phyloP scores from a whole-genome alignment of 2,113 vertebrate genomes.

The Sus scrofa region DNA sequence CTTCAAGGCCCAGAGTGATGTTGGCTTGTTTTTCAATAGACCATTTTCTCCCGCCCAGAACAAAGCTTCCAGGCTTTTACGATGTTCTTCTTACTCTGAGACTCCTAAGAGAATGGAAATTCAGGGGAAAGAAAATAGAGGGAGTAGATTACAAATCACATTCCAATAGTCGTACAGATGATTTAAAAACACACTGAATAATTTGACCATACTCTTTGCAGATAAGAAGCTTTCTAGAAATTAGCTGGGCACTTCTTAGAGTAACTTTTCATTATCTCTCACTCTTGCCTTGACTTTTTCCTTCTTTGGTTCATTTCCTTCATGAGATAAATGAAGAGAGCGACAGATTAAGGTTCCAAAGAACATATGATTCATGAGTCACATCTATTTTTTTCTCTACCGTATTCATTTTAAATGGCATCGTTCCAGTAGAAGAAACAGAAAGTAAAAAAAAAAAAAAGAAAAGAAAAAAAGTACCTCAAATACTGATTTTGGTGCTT shows the following conservation, averaged over 20 bases:
- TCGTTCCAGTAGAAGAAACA: constrained; percentile 79
- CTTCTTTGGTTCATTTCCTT: constrained; percentile 76
- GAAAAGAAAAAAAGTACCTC: constrained; percentile 9
- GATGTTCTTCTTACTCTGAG: neutral
- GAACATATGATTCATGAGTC: constrained; percentile 79
- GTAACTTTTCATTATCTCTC: constrained; percentile 54
- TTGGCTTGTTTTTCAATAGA: constrained; percentile 68
- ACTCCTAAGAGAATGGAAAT: neutral
- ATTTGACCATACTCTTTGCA: neutral
- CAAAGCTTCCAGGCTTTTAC: constrained; percentile 57
- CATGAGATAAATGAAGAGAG: constrained; percentile 72
- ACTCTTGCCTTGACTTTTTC: constrained; percentile 53
- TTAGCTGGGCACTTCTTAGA: constrained; percentile 26
- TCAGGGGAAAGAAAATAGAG: neutral
- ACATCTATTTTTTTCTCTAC: constrained; percentile 70
- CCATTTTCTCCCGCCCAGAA: constrained; percentile 54
- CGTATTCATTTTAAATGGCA: constrained; percentile 75
- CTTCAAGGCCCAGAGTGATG: constrained; percentile 60
- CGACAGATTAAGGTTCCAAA: constrained; percentile 77
- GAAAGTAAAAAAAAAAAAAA: constrained; percentile 78
- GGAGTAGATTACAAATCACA: neutral
- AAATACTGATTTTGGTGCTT: constrained; percentile 46
- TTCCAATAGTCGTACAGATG: neutral
- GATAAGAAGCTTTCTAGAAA: constrained; percentile 77
- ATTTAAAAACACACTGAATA: neutral